Percentiles rank a stretch among this genome's conserved stretches.
phyloP scores from a whole-genome alignment of 2,888 invertebrate genomes.

The Hermodice carunculata region DNA sequence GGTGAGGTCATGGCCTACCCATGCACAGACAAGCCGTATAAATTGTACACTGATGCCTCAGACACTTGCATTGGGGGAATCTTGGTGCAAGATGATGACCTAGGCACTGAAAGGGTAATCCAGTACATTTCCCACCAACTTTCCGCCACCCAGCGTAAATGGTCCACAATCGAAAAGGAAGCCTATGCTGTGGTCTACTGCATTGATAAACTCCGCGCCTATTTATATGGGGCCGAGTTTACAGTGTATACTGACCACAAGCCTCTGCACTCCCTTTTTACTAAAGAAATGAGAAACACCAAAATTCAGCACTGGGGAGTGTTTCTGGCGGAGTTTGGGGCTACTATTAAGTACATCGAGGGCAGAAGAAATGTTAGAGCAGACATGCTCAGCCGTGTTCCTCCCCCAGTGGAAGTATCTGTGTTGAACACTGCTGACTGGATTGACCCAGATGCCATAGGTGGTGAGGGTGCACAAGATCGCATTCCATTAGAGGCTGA shows the following conservation, averaged over 20 bases:
- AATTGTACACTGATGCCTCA: constrained; percentile 5
- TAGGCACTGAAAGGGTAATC: constrained; percentile 3
- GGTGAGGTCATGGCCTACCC: constrained; percentile 4
- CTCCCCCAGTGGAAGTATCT: neutral
- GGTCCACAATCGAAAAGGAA: constrained; percentile 17
- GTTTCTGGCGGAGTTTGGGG: constrained; percentile 16
- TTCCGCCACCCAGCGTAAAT: neutral
- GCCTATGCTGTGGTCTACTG: constrained; percentile 4
- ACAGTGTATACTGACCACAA: constrained; percentile 17
- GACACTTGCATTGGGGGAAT: constrained; percentile 5
- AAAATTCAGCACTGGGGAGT: constrained; percentile 17
- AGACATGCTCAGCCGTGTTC: constrained; percentile 10
- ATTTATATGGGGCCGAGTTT: constrained; percentile 8
- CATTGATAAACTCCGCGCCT: constrained; percentile 2
- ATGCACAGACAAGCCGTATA: neutral
- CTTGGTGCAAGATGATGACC: neutral
- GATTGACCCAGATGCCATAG: neutral
- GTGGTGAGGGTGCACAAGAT: no score
- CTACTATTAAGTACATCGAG: neutral
- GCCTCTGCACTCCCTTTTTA: constrained; percentile 8
- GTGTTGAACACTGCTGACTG: neutral
- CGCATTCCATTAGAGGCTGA: no score
- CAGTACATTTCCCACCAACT: constrained; percentile 1
- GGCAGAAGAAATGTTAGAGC: constrained; percentile 9
- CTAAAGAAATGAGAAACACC: constrained; percentile 4